Conservation (phyloP, 2,113 vertebrate species). For the Ammodramus savannarum region DNA sequence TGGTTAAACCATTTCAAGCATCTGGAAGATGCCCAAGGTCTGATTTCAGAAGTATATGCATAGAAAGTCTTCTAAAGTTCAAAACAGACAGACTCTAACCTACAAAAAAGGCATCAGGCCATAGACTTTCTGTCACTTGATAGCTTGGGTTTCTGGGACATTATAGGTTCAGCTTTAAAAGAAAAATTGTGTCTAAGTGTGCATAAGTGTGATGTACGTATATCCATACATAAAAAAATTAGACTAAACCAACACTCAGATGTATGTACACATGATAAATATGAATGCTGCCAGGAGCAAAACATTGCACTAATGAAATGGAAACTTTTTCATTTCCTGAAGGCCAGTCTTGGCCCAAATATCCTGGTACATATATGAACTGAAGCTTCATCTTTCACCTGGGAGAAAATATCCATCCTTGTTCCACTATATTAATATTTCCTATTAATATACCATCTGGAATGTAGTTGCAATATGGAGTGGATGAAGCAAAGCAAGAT, state of each 20-base stretch:
- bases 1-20: not conserved
- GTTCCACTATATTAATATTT: not conserved
- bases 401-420: not conserved
- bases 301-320: not conserved
- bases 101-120: not conserved
- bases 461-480: not conserved
- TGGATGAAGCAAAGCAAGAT: not conserved
- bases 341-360: not conserved
- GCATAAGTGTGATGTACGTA: not conserved
- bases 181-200: not conserved
- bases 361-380: not conserved
- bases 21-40: not conserved
- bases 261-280: not conserved
- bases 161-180: not conserved
- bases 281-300: not conserved
- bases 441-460: not conserved
- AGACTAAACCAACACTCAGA: not conserved
- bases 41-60: not conserved
- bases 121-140: not conserved
- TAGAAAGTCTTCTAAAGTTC: not conserved
- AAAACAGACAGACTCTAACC: not conserved
- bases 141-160: not conserved
- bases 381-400: not conserved
- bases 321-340: slow-evolving; percentile 6
- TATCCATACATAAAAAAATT: not conserved